phyloP scores from a whole-genome alignment of 2,888 invertebrate genomes.

The Zhengitettix transpicula region DNA sequence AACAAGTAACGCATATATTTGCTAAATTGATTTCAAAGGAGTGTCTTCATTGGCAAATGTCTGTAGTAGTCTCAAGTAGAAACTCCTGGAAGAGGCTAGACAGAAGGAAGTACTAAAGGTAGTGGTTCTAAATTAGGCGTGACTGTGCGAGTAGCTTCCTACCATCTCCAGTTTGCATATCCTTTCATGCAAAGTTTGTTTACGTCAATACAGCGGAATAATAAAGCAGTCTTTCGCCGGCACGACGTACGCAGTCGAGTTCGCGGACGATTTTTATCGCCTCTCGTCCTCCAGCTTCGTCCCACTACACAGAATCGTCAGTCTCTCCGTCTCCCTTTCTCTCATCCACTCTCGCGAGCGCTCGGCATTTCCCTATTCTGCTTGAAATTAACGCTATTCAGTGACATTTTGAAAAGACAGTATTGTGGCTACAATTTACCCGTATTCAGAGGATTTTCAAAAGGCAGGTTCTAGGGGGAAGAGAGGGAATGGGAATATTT shows the following conservation, averaged over 20 bases:
- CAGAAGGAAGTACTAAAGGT: neutral
- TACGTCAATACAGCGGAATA: constrained; percentile 13
- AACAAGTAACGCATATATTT: too few species aligned
- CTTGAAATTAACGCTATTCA: constrained; percentile 16
- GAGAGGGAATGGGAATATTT: constrained; percentile 7
- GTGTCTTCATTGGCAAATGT: too few species aligned
- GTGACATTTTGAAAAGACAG: constrained; percentile 16
- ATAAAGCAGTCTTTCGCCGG: constrained; percentile 9
- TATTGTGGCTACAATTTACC: constrained; percentile 16
- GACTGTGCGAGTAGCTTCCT: neutral
- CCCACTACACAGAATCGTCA: neutral
- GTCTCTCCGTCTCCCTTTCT: neutral
- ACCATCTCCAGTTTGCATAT: constrained; percentile 10
- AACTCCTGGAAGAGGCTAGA: too few species aligned
- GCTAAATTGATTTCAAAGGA: too few species aligned
- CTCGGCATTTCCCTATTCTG: constrained; percentile 14
- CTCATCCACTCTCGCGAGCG: constrained; percentile 1
- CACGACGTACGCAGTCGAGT: neutral
- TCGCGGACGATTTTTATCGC: neutral
- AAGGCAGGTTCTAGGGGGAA: constrained; percentile 10
- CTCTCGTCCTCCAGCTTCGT: neutral
- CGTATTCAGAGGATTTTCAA: constrained; percentile 15
- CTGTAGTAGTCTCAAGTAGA: too few species aligned
- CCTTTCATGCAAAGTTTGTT: constrained; percentile 14
- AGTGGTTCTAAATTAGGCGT: neutral